These are phyloP conservation scores for Cichladusa arquata DNA, from an alignment of 2,113 vertebrate genomes.

Conservation along the genomic window DNA sequence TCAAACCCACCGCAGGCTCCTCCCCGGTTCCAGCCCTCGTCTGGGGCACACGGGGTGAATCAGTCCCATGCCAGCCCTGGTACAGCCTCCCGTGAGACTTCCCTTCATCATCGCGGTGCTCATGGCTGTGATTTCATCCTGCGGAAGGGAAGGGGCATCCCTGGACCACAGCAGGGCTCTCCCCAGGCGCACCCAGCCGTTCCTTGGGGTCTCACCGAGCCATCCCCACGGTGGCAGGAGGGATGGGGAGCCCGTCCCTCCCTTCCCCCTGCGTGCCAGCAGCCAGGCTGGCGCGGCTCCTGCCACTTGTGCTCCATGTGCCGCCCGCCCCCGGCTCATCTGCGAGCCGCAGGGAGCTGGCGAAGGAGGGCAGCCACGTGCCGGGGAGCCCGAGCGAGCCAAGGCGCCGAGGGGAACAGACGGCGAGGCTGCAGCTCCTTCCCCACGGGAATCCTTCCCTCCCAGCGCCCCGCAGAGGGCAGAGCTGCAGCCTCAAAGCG, in stretches of 20 bases:
- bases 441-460: neutral
- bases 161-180: fast-evolving
- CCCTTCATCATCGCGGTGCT: fast-evolving
- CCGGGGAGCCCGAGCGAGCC: neutral
- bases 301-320: neutral
- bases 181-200: fast-evolving
- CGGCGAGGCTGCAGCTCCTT: neutral
- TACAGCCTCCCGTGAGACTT: fast-evolving
- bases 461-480: fast-evolving
- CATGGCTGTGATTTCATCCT: fast-evolving
- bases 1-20: neutral
- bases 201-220: fast-evolving
- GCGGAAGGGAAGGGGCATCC: fast-evolving
- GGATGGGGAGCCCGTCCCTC: neutral
- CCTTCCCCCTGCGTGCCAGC: neutral
- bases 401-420: neutral
- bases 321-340: slow-evolving; percentile 19
- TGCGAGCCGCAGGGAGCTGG: slow-evolving; percentile 4
- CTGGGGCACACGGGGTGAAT: neutral
- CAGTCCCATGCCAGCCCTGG: fast-evolving
- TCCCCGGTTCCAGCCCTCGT: fast-evolving
- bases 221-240: fast-evolving
- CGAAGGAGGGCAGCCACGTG: neutral
- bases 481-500: neutral
- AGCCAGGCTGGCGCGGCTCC: neutral